phyloP scores from a whole-genome alignment of 2,888 invertebrate species.

The Alloplasta piceator region DNA sequence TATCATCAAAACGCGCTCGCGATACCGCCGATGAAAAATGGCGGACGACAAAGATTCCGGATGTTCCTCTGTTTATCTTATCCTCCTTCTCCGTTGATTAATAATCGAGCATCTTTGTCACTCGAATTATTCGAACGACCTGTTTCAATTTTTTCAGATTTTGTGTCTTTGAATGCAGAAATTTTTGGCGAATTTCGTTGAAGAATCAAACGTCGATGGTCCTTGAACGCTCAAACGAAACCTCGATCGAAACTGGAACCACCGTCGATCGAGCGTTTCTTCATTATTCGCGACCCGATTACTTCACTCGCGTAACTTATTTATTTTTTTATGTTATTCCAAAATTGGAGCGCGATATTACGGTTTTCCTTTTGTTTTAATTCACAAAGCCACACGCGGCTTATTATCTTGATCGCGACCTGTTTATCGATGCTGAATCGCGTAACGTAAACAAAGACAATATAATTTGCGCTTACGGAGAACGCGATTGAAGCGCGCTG shows the following conservation, averaged over 20 bases:
- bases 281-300: slow-evolving; percentile 32
- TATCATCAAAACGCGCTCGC: too few species aligned
- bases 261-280: slow-evolving; percentile 3
- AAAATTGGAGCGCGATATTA: not conserved
- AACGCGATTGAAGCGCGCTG: slow-evolving; percentile 25
- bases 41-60: too few species aligned
- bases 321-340: not conserved
- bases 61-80: not conserved
- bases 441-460: too few species aligned
- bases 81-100: not conserved
- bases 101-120: too few species aligned
- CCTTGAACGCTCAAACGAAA: slow-evolving; percentile 28
- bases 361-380: too few species aligned
- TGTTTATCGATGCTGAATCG: not conserved
- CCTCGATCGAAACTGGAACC: slow-evolving; percentile 43
- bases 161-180: not conserved
- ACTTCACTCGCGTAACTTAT: not conserved
- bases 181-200: not conserved
- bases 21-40: too few species aligned
- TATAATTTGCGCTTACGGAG: slow-evolving; percentile 26
- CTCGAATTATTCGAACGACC: too few species aligned
- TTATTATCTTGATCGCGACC: not conserved
- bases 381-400: not conserved
- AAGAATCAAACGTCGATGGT: not conserved
- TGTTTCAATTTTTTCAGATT: too few species aligned